Evolutionary conservation across 2,888 invertebrate genomes (phyloP), one percentile per base, ranked within the genome.

Genomic region (Patella depressa): DNA sequence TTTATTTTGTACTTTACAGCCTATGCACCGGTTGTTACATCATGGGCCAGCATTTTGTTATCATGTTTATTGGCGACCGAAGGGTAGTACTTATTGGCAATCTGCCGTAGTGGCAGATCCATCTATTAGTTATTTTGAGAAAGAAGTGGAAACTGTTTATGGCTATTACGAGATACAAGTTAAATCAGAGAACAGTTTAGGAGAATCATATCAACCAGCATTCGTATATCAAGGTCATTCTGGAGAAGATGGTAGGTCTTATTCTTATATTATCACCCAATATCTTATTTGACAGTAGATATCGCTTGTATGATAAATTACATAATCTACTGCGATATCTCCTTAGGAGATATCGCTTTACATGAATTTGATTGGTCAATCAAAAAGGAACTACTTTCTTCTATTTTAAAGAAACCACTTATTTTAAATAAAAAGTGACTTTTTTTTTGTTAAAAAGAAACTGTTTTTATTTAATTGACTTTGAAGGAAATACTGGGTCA

Each of bases 41-140:
- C 86, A 88, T 79, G 89, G 88, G 19, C 88, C 88, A 9, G 84
- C 86, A 53, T 88, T 89, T 80, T 81, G 85, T 55, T 89, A 89
- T 72, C 80, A 80, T n/a, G 87, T 89, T 14, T 83, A 80, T 73
- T 88, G 86, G 85, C 78, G 88, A 29, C 81, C 80, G 57, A 86
- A 88, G 74, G 87, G 87, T 5, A 86, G 86, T 74, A 86, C 85
- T 15, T 88, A 85, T 72, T 88, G 88, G 88, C 83, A 86, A 75
- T 79, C 80, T 0, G 83, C 81, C 15, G 79, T 80, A 9, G 85
- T 87, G 17, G 80, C 81, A 17, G 82, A 86, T 78, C 82, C 87
- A 3, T 82, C 82, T 24, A 83, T 82, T 17, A 84, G 82, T 53
- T 78, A 79, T 19, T 82, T 86, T 79, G 87, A 88, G 74, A 83